Evolutionary conservation across 53 echinoderm and acorn worm genomes (phyloP).

Genomic region (Arbacia lixula): DNA sequence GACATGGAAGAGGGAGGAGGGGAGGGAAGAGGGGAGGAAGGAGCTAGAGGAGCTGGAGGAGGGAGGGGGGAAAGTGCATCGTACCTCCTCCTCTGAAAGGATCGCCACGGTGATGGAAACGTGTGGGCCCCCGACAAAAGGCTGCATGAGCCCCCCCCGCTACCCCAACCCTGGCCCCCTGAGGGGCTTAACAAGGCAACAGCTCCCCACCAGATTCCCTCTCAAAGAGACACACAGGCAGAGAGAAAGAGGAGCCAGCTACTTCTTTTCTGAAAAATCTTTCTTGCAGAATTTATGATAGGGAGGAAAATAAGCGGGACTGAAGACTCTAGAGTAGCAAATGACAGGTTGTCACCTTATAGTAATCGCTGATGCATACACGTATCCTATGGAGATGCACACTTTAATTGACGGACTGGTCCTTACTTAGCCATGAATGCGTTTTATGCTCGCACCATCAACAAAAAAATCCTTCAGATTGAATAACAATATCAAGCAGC

Average conservation of each 20-base stretch:
- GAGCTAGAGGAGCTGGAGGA: neutral
- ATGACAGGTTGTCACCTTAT: constrained; percentile 46
- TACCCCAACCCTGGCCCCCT: constrained; percentile 37
- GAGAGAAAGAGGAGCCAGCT: too few relatives aligned
- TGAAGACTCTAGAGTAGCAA: neutral
- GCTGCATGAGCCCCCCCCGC: neutral
- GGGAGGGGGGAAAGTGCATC: constrained; percentile 18
- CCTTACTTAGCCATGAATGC: too few relatives aligned
- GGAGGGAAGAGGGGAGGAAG: neutral
- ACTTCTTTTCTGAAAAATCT: too few relatives aligned
- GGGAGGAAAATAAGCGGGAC: neutral
- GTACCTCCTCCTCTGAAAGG: constrained; percentile 26
- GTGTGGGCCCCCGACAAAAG: constrained; percentile 40
- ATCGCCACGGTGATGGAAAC: constrained; percentile 42
- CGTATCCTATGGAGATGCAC: too few relatives aligned
- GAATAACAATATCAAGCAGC: too few relatives aligned
- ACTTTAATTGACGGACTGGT: too few relatives aligned
- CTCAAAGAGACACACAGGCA: too few relatives aligned
- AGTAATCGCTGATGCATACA: neutral
- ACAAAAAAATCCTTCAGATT: too few relatives aligned
- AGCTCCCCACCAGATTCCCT: constrained; percentile 12
- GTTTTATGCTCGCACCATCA: too few relatives aligned
- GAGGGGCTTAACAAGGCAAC: constrained; percentile 34
- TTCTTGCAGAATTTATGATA: neutral
- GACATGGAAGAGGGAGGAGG: neutral